Evolutionary conservation across 2,888 invertebrate genomes (phyloP).

Genomic region (Lithophane socia): DNA sequence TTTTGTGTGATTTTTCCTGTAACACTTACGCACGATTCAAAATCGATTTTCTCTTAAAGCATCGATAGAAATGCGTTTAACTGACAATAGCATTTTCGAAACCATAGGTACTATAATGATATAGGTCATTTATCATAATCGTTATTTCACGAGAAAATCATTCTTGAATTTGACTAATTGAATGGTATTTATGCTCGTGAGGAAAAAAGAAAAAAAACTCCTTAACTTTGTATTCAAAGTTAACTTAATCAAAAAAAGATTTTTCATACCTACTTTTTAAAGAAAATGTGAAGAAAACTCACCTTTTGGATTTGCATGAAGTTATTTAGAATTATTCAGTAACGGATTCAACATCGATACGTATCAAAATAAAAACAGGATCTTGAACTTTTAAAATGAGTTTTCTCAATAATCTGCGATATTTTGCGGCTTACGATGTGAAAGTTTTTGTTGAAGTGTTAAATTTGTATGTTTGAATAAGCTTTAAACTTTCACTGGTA

Average conservation of each 20-base stretch:
- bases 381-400: slow-evolving; percentile 17
- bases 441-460: slow-evolving; percentile 19
- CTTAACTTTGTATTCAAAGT: not conserved
- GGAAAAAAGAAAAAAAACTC: too few relatives aligned
- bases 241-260: not conserved
- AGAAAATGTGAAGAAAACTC: not conserved
- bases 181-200: too few relatives aligned
- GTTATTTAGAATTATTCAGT: not conserved
- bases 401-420: slow-evolving; percentile 12
- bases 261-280: not conserved
- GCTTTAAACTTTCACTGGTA: not conserved
- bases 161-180: too few relatives aligned
- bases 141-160: too few relatives aligned
- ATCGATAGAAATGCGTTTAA: not conserved
- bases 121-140: not conserved
- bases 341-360: slow-evolving; percentile 5
- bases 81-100: too few relatives aligned
- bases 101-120: too few relatives aligned
- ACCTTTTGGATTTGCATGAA: not conserved
- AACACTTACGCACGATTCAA: too few relatives aligned
- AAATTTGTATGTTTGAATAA: slow-evolving; percentile 8
- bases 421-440: slow-evolving; percentile 13
- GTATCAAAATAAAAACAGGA: slow-evolving; percentile 23
- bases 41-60: too few relatives aligned
- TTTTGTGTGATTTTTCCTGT: not conserved